Percentiles rank a stretch among this genome's conserved stretches.
phyloP scores from a whole-genome alignment of 1,140 invertebrate species.

The Drosophila obscura region DNA sequence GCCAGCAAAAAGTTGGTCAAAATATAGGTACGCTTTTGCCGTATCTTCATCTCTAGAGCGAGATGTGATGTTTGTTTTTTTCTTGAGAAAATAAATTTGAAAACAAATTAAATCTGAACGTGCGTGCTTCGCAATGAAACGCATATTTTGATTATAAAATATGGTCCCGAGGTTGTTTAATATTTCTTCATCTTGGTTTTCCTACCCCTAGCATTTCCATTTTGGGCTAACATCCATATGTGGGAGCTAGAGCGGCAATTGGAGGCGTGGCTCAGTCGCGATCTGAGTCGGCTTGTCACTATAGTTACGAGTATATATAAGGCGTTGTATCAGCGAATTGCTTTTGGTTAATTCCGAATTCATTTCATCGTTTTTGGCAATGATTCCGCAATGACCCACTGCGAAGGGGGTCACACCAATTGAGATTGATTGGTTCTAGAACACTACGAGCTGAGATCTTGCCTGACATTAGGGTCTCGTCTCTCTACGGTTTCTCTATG shows the following conservation, averaged over 20 bases:
- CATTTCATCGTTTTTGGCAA: conserved; percentile 20
- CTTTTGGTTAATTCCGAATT: conserved; percentile 17
- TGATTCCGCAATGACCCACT: not conserved
- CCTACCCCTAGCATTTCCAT: conserved; percentile 13
- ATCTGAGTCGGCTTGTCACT: conserved; percentile 20
- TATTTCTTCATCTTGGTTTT: conserved; percentile 53
- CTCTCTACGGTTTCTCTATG: conserved; percentile 25
- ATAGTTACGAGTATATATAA: conserved; percentile 44
- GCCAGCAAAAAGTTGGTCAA: conserved; percentile 43
- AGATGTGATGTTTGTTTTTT: not conserved
- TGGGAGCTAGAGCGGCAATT: conserved; percentile 53
- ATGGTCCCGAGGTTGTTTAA: conserved; percentile 82
- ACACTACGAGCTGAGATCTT: conserved; percentile 52
- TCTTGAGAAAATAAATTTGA: conserved; percentile 41
- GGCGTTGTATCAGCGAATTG: conserved; percentile 47
- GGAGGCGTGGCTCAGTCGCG: conserved; percentile 19
- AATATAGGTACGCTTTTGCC: conserved; percentile 23
- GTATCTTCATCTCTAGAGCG: conserved; percentile 15
- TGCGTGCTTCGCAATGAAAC: conserved; percentile 78
- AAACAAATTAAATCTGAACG: conserved; percentile 46
- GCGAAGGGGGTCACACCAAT: conserved; percentile 14
- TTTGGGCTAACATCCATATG: conserved; percentile 41
- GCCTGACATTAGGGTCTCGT: conserved; percentile 31
- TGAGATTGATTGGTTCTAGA: conserved; percentile 24
- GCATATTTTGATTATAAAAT: conserved; percentile 84